These are phyloP conservation scores for Herpailurus yagouaroundi DNA, from an alignment of 2,113 vertebrate species.

Conservation along the genomic window DNA sequence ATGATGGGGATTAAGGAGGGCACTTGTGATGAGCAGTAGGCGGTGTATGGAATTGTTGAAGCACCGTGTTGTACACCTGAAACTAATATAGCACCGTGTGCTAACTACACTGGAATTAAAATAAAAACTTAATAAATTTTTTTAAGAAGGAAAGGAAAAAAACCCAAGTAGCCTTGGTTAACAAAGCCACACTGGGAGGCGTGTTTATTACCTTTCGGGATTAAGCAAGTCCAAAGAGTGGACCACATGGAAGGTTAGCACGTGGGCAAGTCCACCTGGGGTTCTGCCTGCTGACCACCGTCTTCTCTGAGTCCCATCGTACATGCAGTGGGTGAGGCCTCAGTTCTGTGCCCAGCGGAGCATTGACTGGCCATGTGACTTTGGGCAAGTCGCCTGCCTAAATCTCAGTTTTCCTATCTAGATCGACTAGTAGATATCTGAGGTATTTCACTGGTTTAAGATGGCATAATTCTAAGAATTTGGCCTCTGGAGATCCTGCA, in stretches of 20 bases:
- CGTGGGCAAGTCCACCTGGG: too few relatives aligned
- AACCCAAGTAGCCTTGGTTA: neutral
- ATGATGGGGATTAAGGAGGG: neutral
- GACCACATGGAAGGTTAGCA: neutral
- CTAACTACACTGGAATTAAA: neutral
- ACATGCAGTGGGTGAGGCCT: rapidly evolving
- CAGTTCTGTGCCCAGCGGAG: neutral
- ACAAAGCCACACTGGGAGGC: neutral
- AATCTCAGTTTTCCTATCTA: slow-evolving; percentile 48
- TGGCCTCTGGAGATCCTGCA: neutral
- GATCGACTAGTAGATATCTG: neutral
- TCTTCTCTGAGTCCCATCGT: neutral
- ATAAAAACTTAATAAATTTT: neutral
- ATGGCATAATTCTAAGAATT: slow-evolving; percentile 23
- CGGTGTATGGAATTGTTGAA: neutral
- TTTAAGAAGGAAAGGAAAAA: neutral
- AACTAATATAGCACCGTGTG: neutral
- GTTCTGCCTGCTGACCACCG: neutral
- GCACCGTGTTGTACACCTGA: neutral
- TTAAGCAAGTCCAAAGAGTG: neutral
- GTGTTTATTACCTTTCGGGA: neutral
- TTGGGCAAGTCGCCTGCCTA: neutral
- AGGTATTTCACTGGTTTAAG: slow-evolving; percentile 14
- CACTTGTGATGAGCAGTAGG: neutral
- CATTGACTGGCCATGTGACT: neutral